Conservation (phyloP, 2,113 vertebrate species). For the Erinaceus europaeus region DNA sequence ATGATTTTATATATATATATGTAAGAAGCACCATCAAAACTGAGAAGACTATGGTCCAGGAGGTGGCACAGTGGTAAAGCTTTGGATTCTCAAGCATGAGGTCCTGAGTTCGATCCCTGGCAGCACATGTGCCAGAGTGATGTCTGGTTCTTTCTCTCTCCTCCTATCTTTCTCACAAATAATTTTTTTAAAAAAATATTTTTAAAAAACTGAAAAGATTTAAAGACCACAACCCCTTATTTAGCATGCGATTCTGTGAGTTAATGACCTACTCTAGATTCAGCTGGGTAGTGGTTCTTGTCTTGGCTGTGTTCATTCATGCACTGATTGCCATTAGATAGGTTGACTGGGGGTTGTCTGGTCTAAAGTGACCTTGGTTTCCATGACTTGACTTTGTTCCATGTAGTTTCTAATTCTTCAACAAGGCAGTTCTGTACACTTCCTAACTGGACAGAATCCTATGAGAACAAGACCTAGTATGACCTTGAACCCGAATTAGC, state of each 20-base stretch:
- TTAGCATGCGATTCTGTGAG: not conserved
- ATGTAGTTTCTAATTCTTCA: not conserved
- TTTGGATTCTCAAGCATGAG: too few relatives aligned
- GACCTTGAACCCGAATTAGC: not conserved
- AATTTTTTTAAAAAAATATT: too few relatives aligned
- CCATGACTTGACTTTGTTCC: not conserved
- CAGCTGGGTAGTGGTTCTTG: not conserved
- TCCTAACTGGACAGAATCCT: not conserved
- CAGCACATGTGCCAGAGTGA: too few relatives aligned
- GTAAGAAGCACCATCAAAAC: too few relatives aligned
- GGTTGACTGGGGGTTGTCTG: not conserved
- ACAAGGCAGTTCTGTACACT: not conserved
- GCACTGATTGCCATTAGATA: too few relatives aligned
- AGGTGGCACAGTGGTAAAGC: too few relatives aligned
- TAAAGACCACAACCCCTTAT: not conserved
- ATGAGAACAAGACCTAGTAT: not conserved
- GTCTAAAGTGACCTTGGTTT: not conserved
- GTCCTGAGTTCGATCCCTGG: too few relatives aligned
- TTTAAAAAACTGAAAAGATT: not conserved
- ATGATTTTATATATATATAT: not conserved
- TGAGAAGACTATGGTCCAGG: too few relatives aligned
- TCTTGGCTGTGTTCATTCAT: not conserved
- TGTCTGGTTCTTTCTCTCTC: too few relatives aligned
- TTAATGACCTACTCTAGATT: not conserved
- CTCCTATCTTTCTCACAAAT: too few relatives aligned